These are phyloP conservation scores for Forbesichthys papilliferus DNA, from an alignment of 2,113 vertebrate genomes.

Conservation along the genomic window DNA sequence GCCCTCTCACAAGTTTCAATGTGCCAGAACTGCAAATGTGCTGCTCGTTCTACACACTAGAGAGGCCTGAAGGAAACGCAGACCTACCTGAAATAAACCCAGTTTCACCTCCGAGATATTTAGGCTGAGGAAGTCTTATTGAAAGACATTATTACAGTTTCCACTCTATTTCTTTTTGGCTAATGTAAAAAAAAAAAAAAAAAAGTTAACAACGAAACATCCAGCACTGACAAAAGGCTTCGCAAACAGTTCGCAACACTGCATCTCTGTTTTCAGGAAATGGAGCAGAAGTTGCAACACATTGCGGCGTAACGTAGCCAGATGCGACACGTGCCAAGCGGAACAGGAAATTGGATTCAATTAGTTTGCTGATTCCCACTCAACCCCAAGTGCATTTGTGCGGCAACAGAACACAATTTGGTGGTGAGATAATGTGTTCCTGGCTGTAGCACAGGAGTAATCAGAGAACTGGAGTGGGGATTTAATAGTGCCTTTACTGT, in stretches of 20 bases:
- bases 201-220: conserved; percentile 5
- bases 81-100: neutral
- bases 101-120: neutral
- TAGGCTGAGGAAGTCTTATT: neutral
- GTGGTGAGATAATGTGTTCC: conserved; percentile 39
- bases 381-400: conserved; percentile 46
- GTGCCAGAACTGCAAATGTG: conserved; percentile 19
- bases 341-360: conserved; percentile 71
- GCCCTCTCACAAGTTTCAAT: conserved; percentile 28
- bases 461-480: conserved; percentile 8
- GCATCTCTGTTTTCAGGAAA: conserved; percentile 51
- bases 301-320: conserved; percentile 46
- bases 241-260: neutral
- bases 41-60: conserved; percentile 21
- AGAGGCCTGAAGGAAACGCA: neutral
- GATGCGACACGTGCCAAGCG: conserved; percentile 55
- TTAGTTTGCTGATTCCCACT: conserved; percentile 54
- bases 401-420: conserved; percentile 43
- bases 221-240: neutral
- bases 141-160: conserved; percentile 23
- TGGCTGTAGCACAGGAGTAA: conserved; percentile 34
- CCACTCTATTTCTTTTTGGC: conserved; percentile 9
- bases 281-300: conserved; percentile 60
- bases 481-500: conserved; percentile 41
- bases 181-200: conserved; percentile 13